Evolutionary conservation across 2,888 invertebrate genomes (phyloP).

Genomic region (Clitarchus hookeri): DNA sequence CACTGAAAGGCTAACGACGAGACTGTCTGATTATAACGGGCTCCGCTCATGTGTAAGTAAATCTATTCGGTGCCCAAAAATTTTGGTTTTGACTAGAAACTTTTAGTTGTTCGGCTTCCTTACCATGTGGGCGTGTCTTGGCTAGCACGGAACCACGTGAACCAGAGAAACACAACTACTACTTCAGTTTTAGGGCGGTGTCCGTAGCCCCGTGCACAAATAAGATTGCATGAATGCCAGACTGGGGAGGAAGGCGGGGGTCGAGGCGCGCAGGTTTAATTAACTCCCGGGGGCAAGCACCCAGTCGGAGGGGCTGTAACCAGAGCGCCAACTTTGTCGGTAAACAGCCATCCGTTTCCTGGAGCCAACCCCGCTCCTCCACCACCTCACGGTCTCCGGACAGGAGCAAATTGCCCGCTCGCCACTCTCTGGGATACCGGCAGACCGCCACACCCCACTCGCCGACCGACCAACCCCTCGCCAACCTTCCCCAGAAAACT

Average conservation of each 20-base stretch:
- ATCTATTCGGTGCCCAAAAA: no score
- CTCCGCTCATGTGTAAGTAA: no score
- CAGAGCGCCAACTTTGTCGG: neutral
- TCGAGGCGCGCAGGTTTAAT: neutral
- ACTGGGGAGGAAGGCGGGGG: neutral
- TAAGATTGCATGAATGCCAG: neutral
- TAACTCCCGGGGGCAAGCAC: conserved; percentile 1
- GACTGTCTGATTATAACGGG: no score
- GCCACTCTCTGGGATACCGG: neutral
- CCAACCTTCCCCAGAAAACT: neutral
- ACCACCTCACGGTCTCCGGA: neutral
- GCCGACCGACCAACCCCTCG: neutral
- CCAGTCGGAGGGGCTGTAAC: neutral
- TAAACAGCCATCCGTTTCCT: neutral
- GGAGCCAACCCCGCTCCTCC: neutral
- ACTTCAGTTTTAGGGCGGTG: neutral
- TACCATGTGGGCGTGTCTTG: no score
- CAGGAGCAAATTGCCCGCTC: conserved; percentile 2
- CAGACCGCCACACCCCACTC: neutral
- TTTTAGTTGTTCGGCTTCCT: no score
- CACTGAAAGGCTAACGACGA: no score
- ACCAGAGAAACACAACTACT: no score
- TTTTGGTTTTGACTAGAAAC: no score
- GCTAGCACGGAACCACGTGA: no score
- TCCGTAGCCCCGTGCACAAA: neutral